Base-by-base conservation (phyloP, 2,113 vertebrate species). In the Perccottus glenii region DNA sequence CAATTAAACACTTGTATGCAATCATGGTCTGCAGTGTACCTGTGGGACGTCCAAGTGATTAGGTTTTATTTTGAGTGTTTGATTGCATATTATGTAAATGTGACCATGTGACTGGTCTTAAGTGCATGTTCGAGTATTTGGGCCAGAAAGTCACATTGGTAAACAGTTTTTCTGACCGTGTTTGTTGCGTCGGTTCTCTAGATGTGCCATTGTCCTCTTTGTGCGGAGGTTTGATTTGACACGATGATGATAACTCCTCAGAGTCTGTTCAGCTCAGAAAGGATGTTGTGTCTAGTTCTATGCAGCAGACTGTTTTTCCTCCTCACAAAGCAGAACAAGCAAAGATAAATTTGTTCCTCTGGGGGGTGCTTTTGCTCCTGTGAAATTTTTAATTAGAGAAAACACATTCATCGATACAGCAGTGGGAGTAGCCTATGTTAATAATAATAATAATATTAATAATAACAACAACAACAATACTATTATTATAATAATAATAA, bases 251-350 rank as follows among this genome's bases (percentile, higher is more conserved):
- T 27, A 27, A 70, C 84, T 82, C 68, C 74, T 86, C 68, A 5
- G 55, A 77, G 75, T 85, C 68, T 64, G 57, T 65, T 86, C 65
- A 16, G 42, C 8, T 11, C 66, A 70, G 63, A 73, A 51, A 85
- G 73, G 82, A 83, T 88, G 75, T 83, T 83, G 64, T 81, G 87
- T 85, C 84, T 85, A 79, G 81, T 55, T 45, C 52, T 47, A 49
- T 64, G 50, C 46, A 43, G 35, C 65, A 59, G 48, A 60, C 57
- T 45, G 16, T 42, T 70, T 64, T 42, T 63, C 51, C 5, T 33
- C 36, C 60, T 58, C 36, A 47, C 36, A 51, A 59, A 43, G 49
- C 8, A 14, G 33, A 2, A 6, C 27, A 4, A 11, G 16, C 6
- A 33, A 32, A 19, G 46, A 62, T n/a, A 44, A 68, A 56, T 47